phyloP scores from a whole-genome alignment of 2,888 invertebrate genomes.

The Lasioglossum villosulum region DNA sequence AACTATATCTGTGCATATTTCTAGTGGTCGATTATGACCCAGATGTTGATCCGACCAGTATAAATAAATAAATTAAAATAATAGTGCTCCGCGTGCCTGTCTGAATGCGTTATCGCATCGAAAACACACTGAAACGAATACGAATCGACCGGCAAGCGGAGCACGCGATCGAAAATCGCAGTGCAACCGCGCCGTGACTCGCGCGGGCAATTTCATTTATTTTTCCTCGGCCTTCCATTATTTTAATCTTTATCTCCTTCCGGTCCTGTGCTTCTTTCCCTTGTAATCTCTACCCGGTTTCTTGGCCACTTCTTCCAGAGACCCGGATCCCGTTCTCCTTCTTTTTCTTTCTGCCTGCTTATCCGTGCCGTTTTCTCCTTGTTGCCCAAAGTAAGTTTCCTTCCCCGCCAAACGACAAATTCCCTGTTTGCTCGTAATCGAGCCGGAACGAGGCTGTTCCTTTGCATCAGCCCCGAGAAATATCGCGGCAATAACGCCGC shows the following conservation, averaged over 20 bases:
- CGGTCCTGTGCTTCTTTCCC: slow-evolving; percentile 44
- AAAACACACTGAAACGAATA: neutral
- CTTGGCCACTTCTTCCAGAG: slow-evolving; percentile 49
- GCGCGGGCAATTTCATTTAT: slow-evolving; percentile 2
- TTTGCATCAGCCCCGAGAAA: slow-evolving; percentile 40
- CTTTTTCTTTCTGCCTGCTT: neutral
- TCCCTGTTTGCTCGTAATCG: slow-evolving; percentile 4
- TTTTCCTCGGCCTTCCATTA: slow-evolving; percentile 7
- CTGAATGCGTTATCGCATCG: neutral
- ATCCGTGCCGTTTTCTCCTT: slow-evolving; percentile 29
- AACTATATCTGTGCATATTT: no score
- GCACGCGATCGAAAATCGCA: neutral
- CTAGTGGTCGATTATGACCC: no score
- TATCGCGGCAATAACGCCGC: slow-evolving; percentile 44
- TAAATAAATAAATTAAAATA: no score
- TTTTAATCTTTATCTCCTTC: slow-evolving; percentile 60
- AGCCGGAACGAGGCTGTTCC: slow-evolving; percentile 14
- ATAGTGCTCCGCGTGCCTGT: no score
- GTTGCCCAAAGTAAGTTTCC: neutral
- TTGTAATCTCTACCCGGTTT: slow-evolving; percentile 13
- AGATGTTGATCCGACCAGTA: no score
- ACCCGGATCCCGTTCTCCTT: neutral
- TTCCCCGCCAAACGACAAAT: slow-evolving; percentile 3
- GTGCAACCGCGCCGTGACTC: neutral
- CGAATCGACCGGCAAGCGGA: neutral